A percentile compares a stretch with the other conserved stretches of the same genome.
These are phyloP conservation scores for Orientallactaga bullata DNA, from an alignment of 2,113 vertebrate species.

Conservation along the genomic window DNA sequence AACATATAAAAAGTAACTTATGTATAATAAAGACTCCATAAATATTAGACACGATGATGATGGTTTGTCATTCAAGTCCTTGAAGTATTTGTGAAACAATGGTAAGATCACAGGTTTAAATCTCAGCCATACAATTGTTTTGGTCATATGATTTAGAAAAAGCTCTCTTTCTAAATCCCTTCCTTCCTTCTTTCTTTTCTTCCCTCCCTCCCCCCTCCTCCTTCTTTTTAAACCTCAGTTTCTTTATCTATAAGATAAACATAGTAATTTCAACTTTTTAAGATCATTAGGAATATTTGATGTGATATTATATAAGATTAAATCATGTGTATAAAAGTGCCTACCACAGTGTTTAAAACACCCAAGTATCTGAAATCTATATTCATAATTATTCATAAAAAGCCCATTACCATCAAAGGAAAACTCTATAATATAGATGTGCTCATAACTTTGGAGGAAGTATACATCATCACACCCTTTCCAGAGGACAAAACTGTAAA, in stretches of 20 bases:
- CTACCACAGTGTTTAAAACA: constrained; percentile 30
- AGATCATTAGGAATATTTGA: constrained; percentile 4
- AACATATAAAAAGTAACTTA: constrained; percentile 1
- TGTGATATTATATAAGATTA: constrained; percentile 7
- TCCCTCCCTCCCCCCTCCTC: no score
- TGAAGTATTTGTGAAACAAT: background rate
- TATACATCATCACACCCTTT: constrained; percentile 33
- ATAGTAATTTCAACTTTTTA: constrained; percentile 36
- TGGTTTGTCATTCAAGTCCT: constrained; percentile 5
- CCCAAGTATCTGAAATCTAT: background rate
- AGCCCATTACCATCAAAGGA: constrained; percentile 28
- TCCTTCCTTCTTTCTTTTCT: background rate
- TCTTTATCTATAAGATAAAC: constrained; percentile 44
- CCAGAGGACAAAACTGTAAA: constrained; percentile 48
- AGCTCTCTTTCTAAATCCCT: background rate
- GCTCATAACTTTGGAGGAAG: constrained; percentile 21
- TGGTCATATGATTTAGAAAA: constrained; percentile 27
- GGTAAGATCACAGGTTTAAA: constrained; percentile 50
- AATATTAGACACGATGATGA: background rate
- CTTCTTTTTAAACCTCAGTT: constrained; percentile 1
- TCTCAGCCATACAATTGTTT: constrained; percentile 16
- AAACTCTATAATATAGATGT: constrained; percentile 17
- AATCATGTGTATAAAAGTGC: background rate
- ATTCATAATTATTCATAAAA: constrained; percentile 38
- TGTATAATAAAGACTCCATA: constrained; percentile 5